Base-by-base conservation (phyloP, 2,113 vertebrate genomes). In the Scopus umbretta region DNA sequence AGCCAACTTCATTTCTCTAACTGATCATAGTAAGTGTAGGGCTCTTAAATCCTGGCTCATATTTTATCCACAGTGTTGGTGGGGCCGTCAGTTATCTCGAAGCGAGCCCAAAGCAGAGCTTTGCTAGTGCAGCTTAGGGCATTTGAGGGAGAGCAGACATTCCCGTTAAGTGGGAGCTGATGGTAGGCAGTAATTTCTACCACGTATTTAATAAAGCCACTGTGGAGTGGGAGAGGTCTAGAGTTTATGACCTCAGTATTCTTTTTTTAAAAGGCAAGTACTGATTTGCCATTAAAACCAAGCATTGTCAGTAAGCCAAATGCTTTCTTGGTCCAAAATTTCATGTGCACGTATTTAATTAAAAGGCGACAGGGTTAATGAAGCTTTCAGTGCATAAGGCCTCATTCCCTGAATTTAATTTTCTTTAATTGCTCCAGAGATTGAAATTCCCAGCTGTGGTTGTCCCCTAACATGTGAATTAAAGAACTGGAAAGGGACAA, bases 401-500 rank as follows among this genome's bases (percentile, higher is more conserved):
- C 86, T 95, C 78, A 70, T 96, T 96, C 81, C 84, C 36, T 61
- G 96, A 94, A 96, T 97, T 97, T 96, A 97, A 97, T 97, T 97
- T 97, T 95, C 95, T 96, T 95, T 97, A 97, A 98, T 98, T 97
- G 94, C 94, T 97, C 95, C 94, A 97, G 96, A 97, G 96, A 96
- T 92, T 61, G 76, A 72, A 83, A 52, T 92, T 97, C 94, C 80
- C 93, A 90, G 56, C 86, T 83, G 88, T 93, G 84, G 90, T 86
- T 90, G 81, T 96, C 93, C 92, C 91, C 86, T 93, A 95, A 83
- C 73, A 62, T 94, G 71, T 94, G 95, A 97, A 90, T 93, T 55
- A 67, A 81, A 80, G 89, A 96, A 52, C 87, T 40, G 43, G 82
- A 94, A 96, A 93, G 89, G 94, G 74, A 59, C 45, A 20, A 49